A percentile compares a stretch with the other conserved stretches of the same genome.
phyloP scores from a whole-genome alignment of 2,113 vertebrate genomes.

The Columba janthina region DNA sequence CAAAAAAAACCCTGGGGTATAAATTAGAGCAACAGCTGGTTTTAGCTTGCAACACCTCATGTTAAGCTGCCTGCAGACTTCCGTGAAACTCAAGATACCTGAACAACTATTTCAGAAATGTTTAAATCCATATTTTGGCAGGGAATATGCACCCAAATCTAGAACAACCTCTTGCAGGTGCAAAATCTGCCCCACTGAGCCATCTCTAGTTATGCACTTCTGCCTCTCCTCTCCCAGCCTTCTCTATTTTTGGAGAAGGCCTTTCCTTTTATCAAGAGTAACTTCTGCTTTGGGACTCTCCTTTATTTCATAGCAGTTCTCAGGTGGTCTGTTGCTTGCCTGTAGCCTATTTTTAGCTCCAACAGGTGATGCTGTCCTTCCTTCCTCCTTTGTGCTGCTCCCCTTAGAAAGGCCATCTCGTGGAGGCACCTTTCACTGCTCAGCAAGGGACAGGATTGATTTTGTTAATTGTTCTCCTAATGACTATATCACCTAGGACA shows the following conservation, averaged over 20 bases:
- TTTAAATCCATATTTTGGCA: background rate
- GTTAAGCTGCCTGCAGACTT: background rate
- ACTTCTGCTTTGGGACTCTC: background rate
- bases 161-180: background rate
- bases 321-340: no score
- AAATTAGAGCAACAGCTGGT: conserved; percentile 46
- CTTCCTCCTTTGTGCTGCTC: background rate
- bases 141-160: background rate
- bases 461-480: background rate
- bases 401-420: background rate
- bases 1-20: conserved; percentile 28
- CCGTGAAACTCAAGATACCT: background rate
- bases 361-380: background rate
- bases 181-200: background rate
- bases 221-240: background rate
- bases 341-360: background rate
- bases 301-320: background rate
- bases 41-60: background rate
- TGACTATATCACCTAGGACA: background rate
- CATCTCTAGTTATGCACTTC: background rate
- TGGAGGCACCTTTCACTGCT: background rate
- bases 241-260: background rate
- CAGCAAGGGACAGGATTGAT: background rate
- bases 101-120: background rate
- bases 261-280: background rate